These are phyloP conservation scores for Geotrypetes seraphini DNA, from an alignment of 2,797 vertebrate genomes.

Conservation along the genomic window DNA sequence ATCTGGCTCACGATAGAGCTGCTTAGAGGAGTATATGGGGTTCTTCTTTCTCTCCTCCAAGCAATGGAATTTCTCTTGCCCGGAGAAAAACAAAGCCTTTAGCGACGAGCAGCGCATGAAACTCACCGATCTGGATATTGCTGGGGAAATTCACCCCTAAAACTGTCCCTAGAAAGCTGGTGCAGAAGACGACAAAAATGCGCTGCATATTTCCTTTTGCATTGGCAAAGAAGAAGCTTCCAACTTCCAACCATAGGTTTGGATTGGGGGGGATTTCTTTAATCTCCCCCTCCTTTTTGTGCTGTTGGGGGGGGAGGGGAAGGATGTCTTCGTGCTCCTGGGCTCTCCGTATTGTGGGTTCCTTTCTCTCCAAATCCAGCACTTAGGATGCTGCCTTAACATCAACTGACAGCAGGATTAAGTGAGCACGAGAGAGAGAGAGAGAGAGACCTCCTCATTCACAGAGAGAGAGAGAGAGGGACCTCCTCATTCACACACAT, in stretches of 20 bases:
- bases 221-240: conserved; percentile 85
- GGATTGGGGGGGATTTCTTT: conserved; percentile 32
- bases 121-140: conserved; percentile 98
- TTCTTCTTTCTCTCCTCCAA: no score
- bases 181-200: conserved; percentile 94
- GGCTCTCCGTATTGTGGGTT: conserved; percentile 30
- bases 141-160: conserved; percentile 97
- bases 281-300: conserved; percentile 18
- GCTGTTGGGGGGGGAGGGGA: background rate
- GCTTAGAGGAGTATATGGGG: no score
- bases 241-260: conserved; percentile 87
- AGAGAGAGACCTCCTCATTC: conserved; percentile 43
- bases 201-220: conserved; percentile 98
- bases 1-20: no score
- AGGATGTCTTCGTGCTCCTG: conserved; percentile 22
- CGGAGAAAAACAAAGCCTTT: background rate
- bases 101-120: conserved; percentile 7
- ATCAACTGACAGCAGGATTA: conserved; percentile 61
- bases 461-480: conserved; percentile 22
- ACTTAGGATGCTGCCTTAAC: conserved; percentile 63
- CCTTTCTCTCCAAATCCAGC: conserved; percentile 42
- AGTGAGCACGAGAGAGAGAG: conserved; percentile 54
- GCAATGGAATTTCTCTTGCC: no score
- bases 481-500: conserved; percentile 45
- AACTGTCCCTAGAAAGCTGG: conserved; percentile 95